A percentile compares a stretch with the other conserved stretches of the same genome.
Conservation (phyloP, 2,888 invertebrate genomes). For the Rotaria macrura region DNA sequence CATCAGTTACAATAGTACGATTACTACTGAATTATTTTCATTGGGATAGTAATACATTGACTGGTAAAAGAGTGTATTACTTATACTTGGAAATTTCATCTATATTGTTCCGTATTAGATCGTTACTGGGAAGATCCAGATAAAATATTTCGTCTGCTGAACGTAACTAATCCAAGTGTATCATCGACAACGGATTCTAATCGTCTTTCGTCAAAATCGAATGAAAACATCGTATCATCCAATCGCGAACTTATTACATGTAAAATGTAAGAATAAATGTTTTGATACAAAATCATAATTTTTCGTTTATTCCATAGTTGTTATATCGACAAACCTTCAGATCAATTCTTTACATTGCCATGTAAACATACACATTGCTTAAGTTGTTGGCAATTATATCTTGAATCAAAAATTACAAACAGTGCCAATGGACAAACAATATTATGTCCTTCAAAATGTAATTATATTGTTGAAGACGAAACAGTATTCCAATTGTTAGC, state of each 20-base stretch:
- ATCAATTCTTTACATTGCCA: slow-evolving; percentile 55
- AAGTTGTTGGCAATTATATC: slow-evolving; percentile 88
- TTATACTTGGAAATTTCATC: background rate
- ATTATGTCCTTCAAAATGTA: slow-evolving; percentile 3
- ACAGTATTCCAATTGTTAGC: slow-evolving; percentile 56
- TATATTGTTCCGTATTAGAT: background rate
- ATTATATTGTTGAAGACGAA: slow-evolving; percentile 23
- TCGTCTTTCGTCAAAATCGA: background rate
- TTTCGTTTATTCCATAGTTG: background rate
- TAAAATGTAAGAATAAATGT: background rate
- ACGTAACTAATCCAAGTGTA: background rate
- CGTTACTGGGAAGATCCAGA: background rate
- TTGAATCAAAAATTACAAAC: slow-evolving; percentile 76
- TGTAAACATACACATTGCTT: slow-evolving; percentile 92
- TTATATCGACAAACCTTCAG: background rate
- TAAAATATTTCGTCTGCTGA: background rate
- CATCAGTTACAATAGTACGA: background rate
- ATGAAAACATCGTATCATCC: background rate
- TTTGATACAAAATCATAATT: background rate
- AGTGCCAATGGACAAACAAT: background rate
- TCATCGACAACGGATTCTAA: background rate
- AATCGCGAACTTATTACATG: background rate
- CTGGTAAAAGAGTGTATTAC: background rate
- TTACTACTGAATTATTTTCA: background rate
- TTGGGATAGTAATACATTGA: background rate